Percentiles rank a stretch among this genome's conserved stretches.
These are phyloP conservation scores for Neocrepidodera transversa DNA, from an alignment of 2,888 invertebrate genomes.

Conservation along the genomic window DNA sequence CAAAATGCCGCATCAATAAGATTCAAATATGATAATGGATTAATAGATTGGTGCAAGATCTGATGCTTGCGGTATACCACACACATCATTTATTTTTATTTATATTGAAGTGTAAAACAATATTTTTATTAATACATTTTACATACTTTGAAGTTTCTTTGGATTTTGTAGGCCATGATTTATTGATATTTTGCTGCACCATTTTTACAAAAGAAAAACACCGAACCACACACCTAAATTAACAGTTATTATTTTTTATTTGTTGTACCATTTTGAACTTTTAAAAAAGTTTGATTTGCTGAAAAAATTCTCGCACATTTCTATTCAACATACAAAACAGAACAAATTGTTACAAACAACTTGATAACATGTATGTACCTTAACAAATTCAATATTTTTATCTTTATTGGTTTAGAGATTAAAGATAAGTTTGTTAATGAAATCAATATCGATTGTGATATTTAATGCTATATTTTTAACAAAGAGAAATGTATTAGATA, in stretches of 20 bases:
- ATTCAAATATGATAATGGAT: no score
- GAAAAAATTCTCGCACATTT: neutral
- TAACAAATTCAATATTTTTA: constrained; percentile 20
- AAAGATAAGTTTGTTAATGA: constrained; percentile 18
- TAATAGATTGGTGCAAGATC: no score
- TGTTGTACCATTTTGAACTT: constrained; percentile 6
- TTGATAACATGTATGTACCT: constrained; percentile 3
- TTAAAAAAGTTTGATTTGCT: neutral
- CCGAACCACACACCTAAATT: neutral
- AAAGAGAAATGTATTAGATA: no score
- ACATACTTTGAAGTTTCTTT: constrained; percentile 36
- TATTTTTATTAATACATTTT: neutral
- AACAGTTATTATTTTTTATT: constrained; percentile 1
- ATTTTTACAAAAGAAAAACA: neutral
- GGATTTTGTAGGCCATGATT: constrained; percentile 38
- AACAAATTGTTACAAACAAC: neutral
- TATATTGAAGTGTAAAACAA: no score
- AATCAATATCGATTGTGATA: constrained; percentile 19
- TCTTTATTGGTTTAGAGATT: constrained; percentile 23
- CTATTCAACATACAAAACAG: neutral
- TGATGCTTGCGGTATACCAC: no score
- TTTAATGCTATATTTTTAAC: no score
- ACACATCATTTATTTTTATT: no score
- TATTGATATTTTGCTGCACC: constrained; percentile 18
- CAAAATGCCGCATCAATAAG: no score